Evolutionary conservation across 2,797 vertebrate genomes (phyloP), one percentile per base, ranked within the genome.

Genomic region (Pipistrellus kuhlii): DNA sequence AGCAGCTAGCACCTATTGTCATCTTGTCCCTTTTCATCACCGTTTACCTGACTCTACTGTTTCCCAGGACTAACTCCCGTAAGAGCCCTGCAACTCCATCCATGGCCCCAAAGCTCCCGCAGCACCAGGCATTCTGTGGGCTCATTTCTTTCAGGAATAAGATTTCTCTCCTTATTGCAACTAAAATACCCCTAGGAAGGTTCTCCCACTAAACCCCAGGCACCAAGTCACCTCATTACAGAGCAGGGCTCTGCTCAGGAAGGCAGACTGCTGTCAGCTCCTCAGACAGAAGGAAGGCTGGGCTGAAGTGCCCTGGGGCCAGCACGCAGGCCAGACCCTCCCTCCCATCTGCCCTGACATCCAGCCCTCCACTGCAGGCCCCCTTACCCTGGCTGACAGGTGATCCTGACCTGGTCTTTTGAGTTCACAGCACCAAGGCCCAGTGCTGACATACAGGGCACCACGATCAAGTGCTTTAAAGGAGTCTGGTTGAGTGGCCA

Each of bases 341-440:
- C 25, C 6, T 66, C 1, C 17, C 30, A 4, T 38, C 46, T 62
- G 21, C 10, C 66, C 66, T 23, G 14, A 15, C 0, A n/a, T 4
- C n/a, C 32, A 41, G 25, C 7, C 68, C n/a, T 76, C n/a, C 9
- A 11, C 30, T 0, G 0, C 30, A 82, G 9, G 5, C 38, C 21
- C 20, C 17, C 51, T 44, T 4, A 53, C 69, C 51, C 44, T 18
- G 30, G 46, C 30, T 12, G 18, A 75, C 35, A 68, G 64, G 32
- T 35, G 27, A 83, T 32, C 41, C 14, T 57, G 23, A 38, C 30
- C 62, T 21, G 3, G 2, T 44, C 53, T 83, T 71, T n/a, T 38
- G 27, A 59, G 8, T 35, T 72, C 59, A 76, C 14, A 46, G 4
- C 46, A 12, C 14, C 41, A 66, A 71, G 17, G 11, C 32, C 25